phyloP scores from a whole-genome alignment of 2,888 invertebrate species.

The Drosophila kambysellisi region DNA sequence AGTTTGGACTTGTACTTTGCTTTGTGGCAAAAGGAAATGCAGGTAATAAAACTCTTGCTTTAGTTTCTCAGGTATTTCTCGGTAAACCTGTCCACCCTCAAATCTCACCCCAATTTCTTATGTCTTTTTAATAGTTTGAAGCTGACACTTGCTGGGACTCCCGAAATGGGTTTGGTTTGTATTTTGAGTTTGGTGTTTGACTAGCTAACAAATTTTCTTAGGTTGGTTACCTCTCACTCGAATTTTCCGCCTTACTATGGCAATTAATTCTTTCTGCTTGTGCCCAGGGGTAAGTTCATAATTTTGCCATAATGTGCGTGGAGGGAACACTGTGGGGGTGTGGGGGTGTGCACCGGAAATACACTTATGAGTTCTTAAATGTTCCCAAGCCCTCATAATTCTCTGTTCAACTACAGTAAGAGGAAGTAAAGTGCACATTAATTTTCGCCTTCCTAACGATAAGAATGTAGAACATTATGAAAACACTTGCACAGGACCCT shows the following conservation, averaged over 20 bases:
- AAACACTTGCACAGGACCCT: slow-evolving; percentile 28
- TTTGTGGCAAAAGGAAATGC: slow-evolving; percentile 69
- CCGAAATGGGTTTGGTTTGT: slow-evolving; percentile 7
- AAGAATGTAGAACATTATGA: slow-evolving; percentile 48
- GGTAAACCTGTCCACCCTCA: neutral
- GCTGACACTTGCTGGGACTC: slow-evolving; percentile 58
- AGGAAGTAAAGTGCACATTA: slow-evolving; percentile 55
- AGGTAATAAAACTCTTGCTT: slow-evolving; percentile 58
- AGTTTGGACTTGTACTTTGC: slow-evolving; percentile 52
- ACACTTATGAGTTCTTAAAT: slow-evolving; percentile 77
- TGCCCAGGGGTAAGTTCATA: slow-evolving; percentile 58
- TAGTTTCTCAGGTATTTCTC: slow-evolving; percentile 32
- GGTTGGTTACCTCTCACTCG: slow-evolving; percentile 22
- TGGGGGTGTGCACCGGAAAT: slow-evolving; percentile 44
- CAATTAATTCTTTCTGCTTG: slow-evolving; percentile 64
- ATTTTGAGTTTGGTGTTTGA: slow-evolving; percentile 19
- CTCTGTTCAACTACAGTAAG: slow-evolving; percentile 13
- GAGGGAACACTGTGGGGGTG: neutral
- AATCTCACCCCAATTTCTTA: slow-evolving; percentile 29
- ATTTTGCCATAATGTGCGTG: slow-evolving; percentile 58
- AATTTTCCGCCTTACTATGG: slow-evolving; percentile 47
- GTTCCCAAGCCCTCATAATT: slow-evolving; percentile 29
- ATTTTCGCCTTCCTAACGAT: slow-evolving; percentile 49
- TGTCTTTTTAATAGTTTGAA: slow-evolving; percentile 72
- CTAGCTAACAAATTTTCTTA: slow-evolving; percentile 46